phyloP scores from a whole-genome alignment of 2,113 vertebrate genomes.

The Rhinopithecus roxellana region DNA sequence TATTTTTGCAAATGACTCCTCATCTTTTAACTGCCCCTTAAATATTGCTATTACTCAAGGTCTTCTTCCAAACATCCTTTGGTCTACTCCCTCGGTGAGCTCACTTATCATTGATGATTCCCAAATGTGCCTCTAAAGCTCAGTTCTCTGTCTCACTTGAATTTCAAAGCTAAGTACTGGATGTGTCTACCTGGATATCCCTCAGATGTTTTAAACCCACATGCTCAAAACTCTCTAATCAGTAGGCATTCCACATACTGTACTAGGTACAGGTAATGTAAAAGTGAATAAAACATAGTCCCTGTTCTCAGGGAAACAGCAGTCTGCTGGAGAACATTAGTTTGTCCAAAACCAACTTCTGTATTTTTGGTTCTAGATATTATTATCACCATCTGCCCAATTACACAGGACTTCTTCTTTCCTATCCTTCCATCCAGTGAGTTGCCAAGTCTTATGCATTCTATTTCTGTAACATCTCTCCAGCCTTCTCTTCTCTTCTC shows the following conservation, averaged over 20 bases:
- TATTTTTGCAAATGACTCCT: not conserved
- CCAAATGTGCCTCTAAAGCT: not conserved
- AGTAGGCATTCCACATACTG: not conserved
- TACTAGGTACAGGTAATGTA: not conserved
- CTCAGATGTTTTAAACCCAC: not conserved
- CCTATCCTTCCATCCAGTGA: not conserved
- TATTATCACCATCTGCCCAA: not conserved
- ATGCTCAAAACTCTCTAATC: not conserved
- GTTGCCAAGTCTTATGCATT: not conserved
- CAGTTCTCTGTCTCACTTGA: not conserved
- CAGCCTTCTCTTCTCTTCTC: not conserved
- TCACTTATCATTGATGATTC: not conserved
- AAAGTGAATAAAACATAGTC: not conserved
- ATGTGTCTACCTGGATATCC: not conserved
- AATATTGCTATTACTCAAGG: no score
- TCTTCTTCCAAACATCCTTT: not conserved
- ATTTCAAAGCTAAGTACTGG: not conserved
- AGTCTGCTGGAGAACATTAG: not conserved
- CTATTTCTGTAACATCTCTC: constrained; percentile 9
- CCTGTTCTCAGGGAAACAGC: not conserved
- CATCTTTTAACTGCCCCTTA: not conserved
- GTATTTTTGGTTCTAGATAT: not conserved
- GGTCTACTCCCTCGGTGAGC: not conserved
- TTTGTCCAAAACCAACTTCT: not conserved
- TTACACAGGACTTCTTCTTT: not conserved